Evolutionary conservation across 2,888 invertebrate genomes (phyloP), one percentile per base, ranked within the genome.

Genomic region (Xestia ashworthii): DNA sequence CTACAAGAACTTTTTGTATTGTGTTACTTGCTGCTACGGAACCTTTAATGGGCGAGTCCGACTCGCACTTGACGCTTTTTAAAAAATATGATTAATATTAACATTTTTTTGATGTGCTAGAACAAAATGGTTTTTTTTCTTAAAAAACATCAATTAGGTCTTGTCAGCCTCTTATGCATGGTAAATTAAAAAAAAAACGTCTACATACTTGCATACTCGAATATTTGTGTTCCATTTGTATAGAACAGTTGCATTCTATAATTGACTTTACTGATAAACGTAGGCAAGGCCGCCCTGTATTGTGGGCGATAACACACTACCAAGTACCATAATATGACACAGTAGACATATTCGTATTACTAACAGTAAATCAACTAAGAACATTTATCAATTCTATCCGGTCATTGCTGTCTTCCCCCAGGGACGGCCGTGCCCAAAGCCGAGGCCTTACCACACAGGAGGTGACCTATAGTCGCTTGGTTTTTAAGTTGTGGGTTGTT

Each of bases 191-290:
- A 32, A n/a, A 32, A 32, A 32, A 32, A 32, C 32, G 3, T 32
- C 32, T 32, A 32, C 32, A 32, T 32, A 32, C 32, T 32, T 32
- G 32, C 32, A n/a, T 0, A 46, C 22, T 68, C 25, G 41, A 74
- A 67, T 55, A 67, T 68, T 65, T 67, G 64, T 76, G 76, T 84
- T 86, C 76, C 79, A 83, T 82, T 83, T 80, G 78, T 82, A 71
- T 73, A 76, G 71, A 82, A 84, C 82, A 80, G 83, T 85, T 88
- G 88, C 87, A 88, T 88, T 88, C 84, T 84, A 84, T 89, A 90
- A 91, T 90, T 91, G 90, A 89, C 88, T 91, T 89, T 83, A 88
- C 88, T 90, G 91, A 92, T 92, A 92, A 92, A 86, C 84, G 79
- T 78, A 84, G 71, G 85, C 92, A 89, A 92, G 92, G 92, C 87